Evolutionary conservation across 2,113 vertebrate species (phyloP), one percentile per base, ranked within the genome.

Genomic region (Sula dactylatra): DNA sequence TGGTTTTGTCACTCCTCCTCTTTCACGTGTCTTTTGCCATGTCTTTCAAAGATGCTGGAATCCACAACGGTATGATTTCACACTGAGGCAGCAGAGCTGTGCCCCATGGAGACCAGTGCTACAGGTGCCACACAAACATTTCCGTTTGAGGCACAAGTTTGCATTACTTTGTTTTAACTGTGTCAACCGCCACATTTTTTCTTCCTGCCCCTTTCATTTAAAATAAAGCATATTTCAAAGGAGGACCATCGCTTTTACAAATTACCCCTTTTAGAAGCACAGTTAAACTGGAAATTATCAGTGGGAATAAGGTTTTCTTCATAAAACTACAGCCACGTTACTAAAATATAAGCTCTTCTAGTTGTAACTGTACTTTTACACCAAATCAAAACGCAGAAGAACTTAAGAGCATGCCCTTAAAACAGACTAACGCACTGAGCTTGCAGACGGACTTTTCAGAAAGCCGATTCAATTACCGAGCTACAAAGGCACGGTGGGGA

Each of bases 361-460:
- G 10, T 9, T 42, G 2, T 20, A 54, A 13, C 10, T 9, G 19
- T 14, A 11, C 10, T 38, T 13, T 22, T 9, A 7, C 11, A 52
- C 6, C 52, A 34, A 31, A 32, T 4, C 16, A 13, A 31, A 62
- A 7, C 1, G 3, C 44, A 36, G 17, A 49, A 24, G 24, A 27
- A 26, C 26, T 9, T 4, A 8, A 16, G 31, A n/a, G 20, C 0
- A 7, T 1, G 6, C 16, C 25, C 79, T 50, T 13, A 19, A 7
- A n/a, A 19, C 0, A 25, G 16, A 6, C 31, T 36, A 1, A 14
- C 40, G 44, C 1, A 7, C 0, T 12, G 22, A 54, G 40, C 44
- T 38, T 4, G 29, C 40, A 45, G 49, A 8, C 5, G 17, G 1
- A 15, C 49, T 79, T 29, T 11, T 15, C 15, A n/a, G 14, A 34